These are phyloP conservation scores for Fulica atra DNA, from an alignment of 2,113 vertebrate genomes.

Conservation along the genomic window DNA sequence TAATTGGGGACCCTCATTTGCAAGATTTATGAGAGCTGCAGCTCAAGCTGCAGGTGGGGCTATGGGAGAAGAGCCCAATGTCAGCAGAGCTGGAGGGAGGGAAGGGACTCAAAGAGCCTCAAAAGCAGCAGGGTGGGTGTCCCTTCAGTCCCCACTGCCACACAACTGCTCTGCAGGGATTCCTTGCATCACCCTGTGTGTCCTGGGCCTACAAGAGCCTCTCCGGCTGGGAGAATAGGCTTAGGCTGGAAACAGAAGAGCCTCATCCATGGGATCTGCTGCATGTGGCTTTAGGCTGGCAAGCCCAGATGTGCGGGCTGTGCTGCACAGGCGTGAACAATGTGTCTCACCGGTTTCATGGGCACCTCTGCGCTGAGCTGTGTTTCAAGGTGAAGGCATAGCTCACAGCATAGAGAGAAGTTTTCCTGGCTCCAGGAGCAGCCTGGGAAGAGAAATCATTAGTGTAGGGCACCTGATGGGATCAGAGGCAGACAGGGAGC, in stretches of 20 bases:
- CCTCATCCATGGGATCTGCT: not conserved
- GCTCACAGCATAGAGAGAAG: not conserved
- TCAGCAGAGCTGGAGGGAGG: not conserved
- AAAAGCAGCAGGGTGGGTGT: not conserved
- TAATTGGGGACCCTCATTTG: not conserved
- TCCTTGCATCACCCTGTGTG: not conserved
- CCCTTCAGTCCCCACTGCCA: not conserved
- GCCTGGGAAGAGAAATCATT: not conserved
- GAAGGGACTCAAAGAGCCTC: not conserved
- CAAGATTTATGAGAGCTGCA: not conserved
- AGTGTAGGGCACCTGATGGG: not conserved
- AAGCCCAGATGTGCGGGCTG: not conserved
- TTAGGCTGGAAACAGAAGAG: not conserved
- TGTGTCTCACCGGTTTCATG: not conserved
- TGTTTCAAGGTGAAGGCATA: not conserved
- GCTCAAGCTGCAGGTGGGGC: not conserved
- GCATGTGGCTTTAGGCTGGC: not conserved
- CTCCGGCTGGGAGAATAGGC: not conserved
- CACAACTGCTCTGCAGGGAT: not conserved
- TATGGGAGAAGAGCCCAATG: not conserved
- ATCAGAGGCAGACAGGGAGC: not conserved
- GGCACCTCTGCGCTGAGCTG: not conserved
- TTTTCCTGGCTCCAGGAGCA: rapidly evolving
- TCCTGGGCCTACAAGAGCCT: not conserved
- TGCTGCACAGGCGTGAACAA: not conserved